These are phyloP conservation scores for Agonopterix subpropinquella DNA, from an alignment of 2,888 invertebrate genomes.

Conservation along the genomic window DNA sequence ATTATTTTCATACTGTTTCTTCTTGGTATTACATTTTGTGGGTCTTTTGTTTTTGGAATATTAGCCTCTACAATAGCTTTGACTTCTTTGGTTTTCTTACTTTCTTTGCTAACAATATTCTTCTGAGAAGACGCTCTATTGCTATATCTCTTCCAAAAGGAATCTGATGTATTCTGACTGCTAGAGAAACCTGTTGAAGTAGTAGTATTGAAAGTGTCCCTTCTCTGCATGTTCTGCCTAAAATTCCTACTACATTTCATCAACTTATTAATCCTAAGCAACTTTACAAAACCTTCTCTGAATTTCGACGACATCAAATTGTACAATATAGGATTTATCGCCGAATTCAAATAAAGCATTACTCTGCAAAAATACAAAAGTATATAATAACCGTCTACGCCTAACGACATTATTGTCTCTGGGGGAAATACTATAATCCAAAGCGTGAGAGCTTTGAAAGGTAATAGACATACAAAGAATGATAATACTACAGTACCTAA, in stretches of 20 bases:
- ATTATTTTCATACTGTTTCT: conserved; percentile 69
- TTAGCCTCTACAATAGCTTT: conserved; percentile 27
- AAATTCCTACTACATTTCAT: conserved; percentile 60
- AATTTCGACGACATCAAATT: conserved; percentile 95
- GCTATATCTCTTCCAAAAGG: conserved; percentile 79
- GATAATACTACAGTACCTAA: conserved; percentile 91
- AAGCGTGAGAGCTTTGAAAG: conserved; percentile 90
- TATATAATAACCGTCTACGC: conserved; percentile 88
- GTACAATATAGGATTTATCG: conserved; percentile 93
- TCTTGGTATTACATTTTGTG: conserved; percentile 38
- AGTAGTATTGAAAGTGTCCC: conserved; percentile 80
- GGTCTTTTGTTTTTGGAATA: neutral
- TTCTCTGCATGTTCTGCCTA: conserved; percentile 75
- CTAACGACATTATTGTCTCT: conserved; percentile 80
- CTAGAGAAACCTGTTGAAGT: conserved; percentile 77
- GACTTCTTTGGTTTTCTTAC: conserved; percentile 48
- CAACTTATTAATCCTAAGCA: conserved; percentile 71
- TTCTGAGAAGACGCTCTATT: conserved; percentile 38
- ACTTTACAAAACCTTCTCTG: conserved; percentile 84
- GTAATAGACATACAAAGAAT: conserved; percentile 93
- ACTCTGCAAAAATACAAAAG: conserved; percentile 90
- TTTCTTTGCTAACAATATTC: conserved; percentile 25
- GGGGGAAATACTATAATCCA: conserved; percentile 89
- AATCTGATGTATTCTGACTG: conserved; percentile 76
- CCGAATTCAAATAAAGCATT: conserved; percentile 93